Percentiles rank a stretch among this genome's conserved stretches.
phyloP scores from a whole-genome alignment of 2,113 vertebrate genomes.

The Plecotus auritus region DNA sequence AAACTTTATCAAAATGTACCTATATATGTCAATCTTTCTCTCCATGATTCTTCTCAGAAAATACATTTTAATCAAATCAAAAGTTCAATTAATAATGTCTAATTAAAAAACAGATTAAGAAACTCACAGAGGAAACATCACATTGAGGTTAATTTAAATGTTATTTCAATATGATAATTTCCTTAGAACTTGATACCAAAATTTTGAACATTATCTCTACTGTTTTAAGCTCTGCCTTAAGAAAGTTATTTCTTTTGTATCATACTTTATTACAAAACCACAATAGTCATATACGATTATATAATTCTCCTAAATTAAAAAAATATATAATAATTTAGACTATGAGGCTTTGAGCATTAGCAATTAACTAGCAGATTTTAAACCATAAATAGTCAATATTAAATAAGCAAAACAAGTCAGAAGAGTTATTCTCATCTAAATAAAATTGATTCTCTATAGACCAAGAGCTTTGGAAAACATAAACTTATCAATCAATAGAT shows the following conservation, averaged over 20 bases:
- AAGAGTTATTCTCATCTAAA: neutral
- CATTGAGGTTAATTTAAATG: conserved; percentile 49
- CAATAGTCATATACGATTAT: neutral
- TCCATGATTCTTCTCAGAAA: conserved; percentile 5
- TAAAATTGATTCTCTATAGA: neutral
- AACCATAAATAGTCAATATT: neutral
- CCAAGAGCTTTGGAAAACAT: neutral
- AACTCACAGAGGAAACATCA: neutral
- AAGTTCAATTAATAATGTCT: conserved; percentile 33
- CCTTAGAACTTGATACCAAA: conserved; percentile 29
- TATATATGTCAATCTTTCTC: conserved; percentile 1
- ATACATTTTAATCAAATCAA: conserved; percentile 56
- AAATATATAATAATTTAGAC: neutral
- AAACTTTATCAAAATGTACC: neutral
- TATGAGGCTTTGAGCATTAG: neutral
- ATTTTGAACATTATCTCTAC: neutral
- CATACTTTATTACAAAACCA: neutral
- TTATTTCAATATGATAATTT: conserved; percentile 54
- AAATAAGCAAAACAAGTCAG: neutral
- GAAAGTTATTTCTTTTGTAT: conserved; percentile 16
- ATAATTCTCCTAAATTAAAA: neutral
- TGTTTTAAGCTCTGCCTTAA: conserved; percentile 28
- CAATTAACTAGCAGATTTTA: conserved; percentile 6
- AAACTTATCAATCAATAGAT: neutral
- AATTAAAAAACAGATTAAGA: conserved; percentile 53